Conservation (phyloP, 1,140 invertebrate species). For the Globodera rostochiensis region DNA sequence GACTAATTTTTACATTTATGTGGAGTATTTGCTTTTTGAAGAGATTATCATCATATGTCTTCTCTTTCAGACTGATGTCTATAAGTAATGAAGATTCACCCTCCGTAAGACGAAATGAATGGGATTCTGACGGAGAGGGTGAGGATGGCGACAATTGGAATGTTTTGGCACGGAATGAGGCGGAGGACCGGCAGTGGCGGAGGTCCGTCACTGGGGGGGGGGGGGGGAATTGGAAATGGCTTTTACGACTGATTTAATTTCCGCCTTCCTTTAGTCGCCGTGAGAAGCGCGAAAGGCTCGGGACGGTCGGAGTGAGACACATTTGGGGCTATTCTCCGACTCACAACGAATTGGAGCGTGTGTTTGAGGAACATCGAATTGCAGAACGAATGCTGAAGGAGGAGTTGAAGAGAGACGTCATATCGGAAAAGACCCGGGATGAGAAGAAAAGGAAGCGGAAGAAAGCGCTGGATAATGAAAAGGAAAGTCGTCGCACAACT, state of each 20-base stretch:
- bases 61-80: background rate
- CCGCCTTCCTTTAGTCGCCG: constrained; percentile 46
- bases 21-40: background rate
- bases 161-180: constrained; percentile 19
- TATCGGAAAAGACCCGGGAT: constrained; percentile 15
- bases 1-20: background rate
- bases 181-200: constrained; percentile 46
- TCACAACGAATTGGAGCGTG: constrained; percentile 49
- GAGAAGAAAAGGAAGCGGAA: constrained; percentile 31
- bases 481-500: constrained; percentile 34
- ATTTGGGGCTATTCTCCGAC: constrained; percentile 60
- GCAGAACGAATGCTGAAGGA: constrained; percentile 35
- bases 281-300: constrained; percentile 44
- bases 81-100: background rate
- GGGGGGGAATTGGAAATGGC: no score
- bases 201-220: constrained; percentile 35
- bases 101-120: background rate
- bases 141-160: constrained; percentile 26
- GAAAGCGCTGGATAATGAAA: constrained; percentile 8
- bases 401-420: constrained; percentile 35
- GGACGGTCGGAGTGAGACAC: constrained; percentile 33
- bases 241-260: background rate
- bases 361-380: constrained; percentile 48
- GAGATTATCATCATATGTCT: background rate
- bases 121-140: background rate